phyloP scores from a whole-genome alignment of 2,113 vertebrate species.

The Fukomys damarensis region DNA sequence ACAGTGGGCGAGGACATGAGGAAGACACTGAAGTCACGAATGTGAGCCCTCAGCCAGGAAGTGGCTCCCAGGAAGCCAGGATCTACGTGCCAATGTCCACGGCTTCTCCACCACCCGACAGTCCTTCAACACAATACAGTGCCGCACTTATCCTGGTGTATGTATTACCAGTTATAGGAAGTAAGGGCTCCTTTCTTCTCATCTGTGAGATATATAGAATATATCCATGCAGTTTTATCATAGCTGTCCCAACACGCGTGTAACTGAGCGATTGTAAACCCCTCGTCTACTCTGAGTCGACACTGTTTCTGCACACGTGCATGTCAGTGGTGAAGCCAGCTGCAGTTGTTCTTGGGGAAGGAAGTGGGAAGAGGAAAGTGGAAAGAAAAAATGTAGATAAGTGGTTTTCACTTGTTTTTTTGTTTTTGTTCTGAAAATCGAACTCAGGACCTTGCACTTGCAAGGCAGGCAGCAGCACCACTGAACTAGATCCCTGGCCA shows the following conservation, averaged over 20 bases:
- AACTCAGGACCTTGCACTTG: too few relatives aligned
- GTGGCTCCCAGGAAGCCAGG: not conserved
- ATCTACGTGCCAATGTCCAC: not conserved
- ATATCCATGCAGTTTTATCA: not conserved
- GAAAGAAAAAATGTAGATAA: conserved; percentile 39
- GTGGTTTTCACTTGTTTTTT: too few relatives aligned
- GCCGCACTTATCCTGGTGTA: not conserved
- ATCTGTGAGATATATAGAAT: not conserved
- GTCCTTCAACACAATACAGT: not conserved
- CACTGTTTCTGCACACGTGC: accelerated
- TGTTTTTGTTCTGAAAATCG: too few relatives aligned
- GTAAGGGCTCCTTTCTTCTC: conserved; percentile 23
- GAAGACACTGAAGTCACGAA: not conserved
- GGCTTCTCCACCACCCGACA: not conserved
- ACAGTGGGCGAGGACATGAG: conserved; percentile 5
- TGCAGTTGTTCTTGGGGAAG: not conserved
- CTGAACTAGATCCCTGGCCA: too few relatives aligned
- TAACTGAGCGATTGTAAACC: not conserved
- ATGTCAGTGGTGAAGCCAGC: not conserved
- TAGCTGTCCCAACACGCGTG: not conserved
- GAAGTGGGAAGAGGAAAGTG: not conserved
- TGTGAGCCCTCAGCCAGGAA: not conserved
- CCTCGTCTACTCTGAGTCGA: not conserved
- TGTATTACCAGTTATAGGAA: not conserved
- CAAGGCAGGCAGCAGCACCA: too few relatives aligned